Evolutionary conservation across 2,888 invertebrate genomes (phyloP), one percentile per base, ranked within the genome.

Genomic region (Netelia inedita): DNA sequence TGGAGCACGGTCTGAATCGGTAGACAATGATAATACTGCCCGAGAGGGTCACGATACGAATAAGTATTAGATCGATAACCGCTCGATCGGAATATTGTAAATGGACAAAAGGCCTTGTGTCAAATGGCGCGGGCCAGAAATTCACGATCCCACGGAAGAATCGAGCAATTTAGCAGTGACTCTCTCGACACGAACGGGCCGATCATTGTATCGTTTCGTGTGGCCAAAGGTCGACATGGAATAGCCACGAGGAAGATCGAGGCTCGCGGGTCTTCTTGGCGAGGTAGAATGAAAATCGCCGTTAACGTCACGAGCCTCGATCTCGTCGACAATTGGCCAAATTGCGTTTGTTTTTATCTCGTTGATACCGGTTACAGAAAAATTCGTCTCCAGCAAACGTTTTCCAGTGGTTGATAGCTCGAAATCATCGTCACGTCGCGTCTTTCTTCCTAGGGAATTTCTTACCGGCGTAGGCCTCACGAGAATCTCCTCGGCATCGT

Each of bases 331-430:
- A n/a, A 55, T 69, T 19, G 69, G 23, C 68, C 85, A 10, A 23
- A 87, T 68, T 59, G 86, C 85, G 74, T 86, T 86, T 69, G 91
- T 92, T 84, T 86, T 89, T 79, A 93, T 92, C 61, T 92, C 91
- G 76, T 92, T 91, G 74, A 91, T 90, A 63, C 91, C 91, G 46
- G 91, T 92, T 59, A 92, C 89, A 71, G 92, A 92, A 87, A 93
- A 92, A 88, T 93, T 92, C 23, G 92, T 92, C 79, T 91, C 90
- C 85, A 92, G 87, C 74, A 92, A 75, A 63, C 79, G 87, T 82
- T 87, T 87, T 59, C 86, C 87, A 21, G 65, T n/a, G 21, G 82
- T 79, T 11, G 59, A 69, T 46, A 61, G 83, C 16, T 65, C 82
- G 43, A 21, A 79, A 57, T 46, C 73, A 53, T 59, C 73, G 55